Evolutionary conservation across 2,888 invertebrate genomes (phyloP).

Genomic region (Spodoptera exigua): DNA sequence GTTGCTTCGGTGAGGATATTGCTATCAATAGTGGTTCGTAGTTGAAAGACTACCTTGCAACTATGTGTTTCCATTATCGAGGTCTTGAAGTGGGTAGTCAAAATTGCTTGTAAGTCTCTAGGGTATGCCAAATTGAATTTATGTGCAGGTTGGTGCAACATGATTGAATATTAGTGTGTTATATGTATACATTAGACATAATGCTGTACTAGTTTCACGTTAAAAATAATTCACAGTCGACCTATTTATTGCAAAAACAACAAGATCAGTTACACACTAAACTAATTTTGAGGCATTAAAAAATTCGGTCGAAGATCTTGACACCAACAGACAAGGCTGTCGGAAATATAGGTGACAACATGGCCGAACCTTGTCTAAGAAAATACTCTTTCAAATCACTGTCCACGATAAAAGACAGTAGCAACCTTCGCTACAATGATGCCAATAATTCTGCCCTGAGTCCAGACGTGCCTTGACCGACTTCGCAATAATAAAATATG

Average conservation of each 20-base stretch:
- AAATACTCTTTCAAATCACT: slow-evolving; percentile 25
- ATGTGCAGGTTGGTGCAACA: too few species aligned
- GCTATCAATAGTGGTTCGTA: slow-evolving; percentile 1
- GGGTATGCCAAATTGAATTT: neutral
- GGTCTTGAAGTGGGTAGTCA: neutral
- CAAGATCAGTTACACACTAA: too few species aligned
- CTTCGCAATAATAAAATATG: slow-evolving; percentile 61
- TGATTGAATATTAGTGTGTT: too few species aligned
- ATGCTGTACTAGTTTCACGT: too few species aligned
- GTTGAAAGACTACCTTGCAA: neutral
- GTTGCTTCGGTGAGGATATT: slow-evolving; percentile 17
- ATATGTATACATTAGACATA: too few species aligned
- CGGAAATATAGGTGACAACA: slow-evolving; percentile 10
- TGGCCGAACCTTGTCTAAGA: slow-evolving; percentile 6
- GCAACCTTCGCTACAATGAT: slow-evolving; percentile 43
- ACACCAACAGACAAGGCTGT: neutral
- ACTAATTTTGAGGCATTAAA: neutral
- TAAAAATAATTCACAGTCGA: too few species aligned
- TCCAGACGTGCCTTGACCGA: slow-evolving; percentile 67
- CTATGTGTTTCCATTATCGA: neutral
- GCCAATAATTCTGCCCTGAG: slow-evolving; percentile 48
- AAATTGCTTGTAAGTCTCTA: neutral
- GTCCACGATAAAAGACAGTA: slow-evolving; percentile 32
- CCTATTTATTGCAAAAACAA: too few species aligned
- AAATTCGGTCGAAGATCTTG: neutral